Base-by-base conservation (phyloP, 2,888 invertebrate genomes). In the Scaptodrosophila latifasciaeformis region DNA sequence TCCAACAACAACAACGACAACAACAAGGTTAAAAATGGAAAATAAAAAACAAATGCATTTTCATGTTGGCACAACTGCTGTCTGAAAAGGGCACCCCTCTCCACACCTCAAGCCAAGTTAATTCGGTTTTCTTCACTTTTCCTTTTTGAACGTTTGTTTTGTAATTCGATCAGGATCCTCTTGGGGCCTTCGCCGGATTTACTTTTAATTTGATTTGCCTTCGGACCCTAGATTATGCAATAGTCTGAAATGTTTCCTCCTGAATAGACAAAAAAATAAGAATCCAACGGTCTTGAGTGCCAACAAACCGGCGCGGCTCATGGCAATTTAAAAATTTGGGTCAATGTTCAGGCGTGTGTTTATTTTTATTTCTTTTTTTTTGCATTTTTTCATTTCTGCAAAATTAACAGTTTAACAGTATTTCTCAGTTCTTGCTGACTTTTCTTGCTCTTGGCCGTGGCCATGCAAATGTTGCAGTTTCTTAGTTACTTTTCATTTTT, bases 361-460 rank as follows among this genome's bases (percentile, higher is more conserved):
- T 49, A 42, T 49, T 29, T 24, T 7, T 24, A 5, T 24, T 24
- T 7, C 49, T 29, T 24, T 7, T 24, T 24, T 24, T 24, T 7
- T 24, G 24, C 24, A 24, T 24, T 24, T 24, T 24, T 12, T 15
- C 6, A 51, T 62, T 57, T 76, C 47, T 70, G 72, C 78, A 62
- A 55, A 62, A 17, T 68, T 24, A 24, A 24, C 24, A 15, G 37
- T 37, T n/a, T 69, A 67, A 74, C 72, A 69, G 66, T 68, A 59
- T 63, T 64, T 71, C 10, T 10, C 40, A n/a, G n/a, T n/a, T n/a
- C 37, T 49, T 62, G 79, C 70, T 70, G 65, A 63, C 58, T 66
- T 52, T 65, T 55, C 37, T 43, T 70, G 80, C 65, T 80, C 82
- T 82, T 82, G 83, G 80, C 72, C 82, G 80, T 82, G 82, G 80